Percentiles rank a stretch among this genome's conserved stretches.
These are phyloP conservation scores for Aelia acuminata DNA, from an alignment of 2,888 invertebrate species.

Conservation along the genomic window DNA sequence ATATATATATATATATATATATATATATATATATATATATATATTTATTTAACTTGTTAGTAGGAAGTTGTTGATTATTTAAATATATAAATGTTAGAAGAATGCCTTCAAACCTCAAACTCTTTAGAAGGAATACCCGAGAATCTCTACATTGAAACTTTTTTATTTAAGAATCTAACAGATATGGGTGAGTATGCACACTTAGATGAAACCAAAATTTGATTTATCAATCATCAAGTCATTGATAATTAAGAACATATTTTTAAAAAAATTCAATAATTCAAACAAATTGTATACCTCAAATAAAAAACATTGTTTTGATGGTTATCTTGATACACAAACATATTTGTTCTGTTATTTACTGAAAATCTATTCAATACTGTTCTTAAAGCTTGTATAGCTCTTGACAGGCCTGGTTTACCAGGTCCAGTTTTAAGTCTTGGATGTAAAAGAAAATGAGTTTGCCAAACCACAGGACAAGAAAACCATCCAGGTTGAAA, in stretches of 20 bases:
- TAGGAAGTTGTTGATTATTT: too few species aligned
- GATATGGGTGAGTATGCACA: too few species aligned
- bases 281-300: conserved; percentile 68
- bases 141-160: too few species aligned
- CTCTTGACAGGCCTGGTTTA: conserved; percentile 75
- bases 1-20: too few species aligned
- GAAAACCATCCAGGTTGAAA: conserved; percentile 78
- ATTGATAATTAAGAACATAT: background rate
- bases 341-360: conserved; percentile 82
- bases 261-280: background rate
- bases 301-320: conserved; percentile 77
- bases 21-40: too few species aligned
- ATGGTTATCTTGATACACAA: conserved; percentile 78
- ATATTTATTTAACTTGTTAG: too few species aligned
- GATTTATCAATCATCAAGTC: background rate
- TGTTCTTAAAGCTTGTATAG: conserved; percentile 77
- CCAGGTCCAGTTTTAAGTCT: conserved; percentile 77
- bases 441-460: conserved; percentile 79
- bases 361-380: conserved; percentile 80
- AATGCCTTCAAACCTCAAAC: too few species aligned
- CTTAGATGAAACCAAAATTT: background rate
- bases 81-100: too few species aligned
- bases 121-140: too few species aligned
- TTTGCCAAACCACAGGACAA: conserved; percentile 82
- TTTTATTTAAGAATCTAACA: too few species aligned